Base-by-base conservation (phyloP, 2,888 invertebrate species). In the Epinotia nisella region DNA sequence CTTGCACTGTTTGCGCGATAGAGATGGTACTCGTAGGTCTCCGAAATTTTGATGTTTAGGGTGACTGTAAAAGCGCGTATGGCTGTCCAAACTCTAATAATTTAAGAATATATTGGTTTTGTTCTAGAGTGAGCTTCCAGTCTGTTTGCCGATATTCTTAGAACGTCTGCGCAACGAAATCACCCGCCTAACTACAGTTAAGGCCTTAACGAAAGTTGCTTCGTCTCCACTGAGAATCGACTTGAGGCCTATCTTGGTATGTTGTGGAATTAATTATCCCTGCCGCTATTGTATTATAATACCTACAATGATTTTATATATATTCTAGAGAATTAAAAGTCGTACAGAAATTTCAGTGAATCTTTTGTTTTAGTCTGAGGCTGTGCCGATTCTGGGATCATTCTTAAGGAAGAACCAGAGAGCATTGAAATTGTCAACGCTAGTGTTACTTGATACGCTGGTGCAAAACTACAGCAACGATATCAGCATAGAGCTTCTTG, bases 361-460 rank as follows among this genome's bases (percentile, higher is more conserved):
- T 13, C 45, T 45, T 78, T 82, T 83, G 62, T 91, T 94, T 67
- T 89, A 97, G 95, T 95, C 96, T 62, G 98, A 99, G 79, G 97
- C 97, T 0, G 95, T 99, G 78, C 98, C 98, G 2, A 97, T 98
- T 71, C 93, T 99, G 70, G 98, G 98, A 41, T 97, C 98, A 2
- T 99, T 99, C 87, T 91, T 99, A 78, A 95, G 99, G 68, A 99
- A 99, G 93, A 99, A 99, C 93, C 98, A 99, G 87, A 95, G 99
- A 76, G 98, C 98, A 13, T 93, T 99, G 72, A 99, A 99, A 90
- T 91, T 99, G 59, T 96, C 97, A 79, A 98, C 99, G 0, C 93
- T 99, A 70, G 96, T 97, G 64, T 94, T 99, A 68, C 90, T 99
- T 70, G 98, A 99, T 84, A 98, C 98, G 39, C 94, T 99, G 59